Evolutionary conservation across 2,888 invertebrate genomes (phyloP).

Genomic region (Stenolophus ochropezus): DNA sequence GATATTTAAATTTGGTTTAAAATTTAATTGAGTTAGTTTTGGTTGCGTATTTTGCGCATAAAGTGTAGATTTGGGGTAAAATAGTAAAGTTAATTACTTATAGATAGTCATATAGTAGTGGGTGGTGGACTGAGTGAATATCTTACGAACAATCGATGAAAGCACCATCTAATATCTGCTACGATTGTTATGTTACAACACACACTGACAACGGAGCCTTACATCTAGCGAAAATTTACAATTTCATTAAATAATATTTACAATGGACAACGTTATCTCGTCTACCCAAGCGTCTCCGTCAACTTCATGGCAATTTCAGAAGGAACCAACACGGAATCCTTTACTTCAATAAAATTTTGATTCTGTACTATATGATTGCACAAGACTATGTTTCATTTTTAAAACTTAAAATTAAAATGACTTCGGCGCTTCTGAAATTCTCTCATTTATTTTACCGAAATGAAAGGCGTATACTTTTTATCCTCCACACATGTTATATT

Average conservation of each 20-base stretch:
- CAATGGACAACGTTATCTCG: slow-evolving; percentile 54
- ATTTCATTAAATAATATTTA: slow-evolving; percentile 54
- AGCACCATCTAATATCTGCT: slow-evolving; percentile 33
- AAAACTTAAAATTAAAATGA: background rate
- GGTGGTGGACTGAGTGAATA: slow-evolving; percentile 44
- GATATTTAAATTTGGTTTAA: too few relatives aligned
- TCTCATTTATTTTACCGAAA: too few relatives aligned
- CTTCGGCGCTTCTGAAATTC: too few relatives aligned
- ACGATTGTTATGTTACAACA: slow-evolving; percentile 46
- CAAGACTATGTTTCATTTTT: background rate
- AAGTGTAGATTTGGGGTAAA: slow-evolving; percentile 12
- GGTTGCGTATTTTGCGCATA: slow-evolving; percentile 10
- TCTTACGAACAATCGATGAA: slow-evolving; percentile 37
- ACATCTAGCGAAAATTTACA: slow-evolving; percentile 51
- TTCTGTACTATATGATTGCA: background rate
- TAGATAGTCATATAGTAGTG: slow-evolving; percentile 39
- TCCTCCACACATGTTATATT: too few relatives aligned
- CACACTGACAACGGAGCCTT: slow-evolving; percentile 47
- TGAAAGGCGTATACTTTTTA: too few relatives aligned
- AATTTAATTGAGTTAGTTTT: slow-evolving; percentile 6
- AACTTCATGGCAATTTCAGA: background rate
- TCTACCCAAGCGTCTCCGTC: background rate
- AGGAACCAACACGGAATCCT: background rate
- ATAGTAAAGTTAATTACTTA: slow-evolving; percentile 3
- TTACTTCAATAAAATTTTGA: background rate